Percentiles rank a stretch among this genome's conserved stretches.
Evolutionary conservation across 92 coral and sea anemone species (phyloP).

Genomic region (Nematostella vectensis): DNA sequence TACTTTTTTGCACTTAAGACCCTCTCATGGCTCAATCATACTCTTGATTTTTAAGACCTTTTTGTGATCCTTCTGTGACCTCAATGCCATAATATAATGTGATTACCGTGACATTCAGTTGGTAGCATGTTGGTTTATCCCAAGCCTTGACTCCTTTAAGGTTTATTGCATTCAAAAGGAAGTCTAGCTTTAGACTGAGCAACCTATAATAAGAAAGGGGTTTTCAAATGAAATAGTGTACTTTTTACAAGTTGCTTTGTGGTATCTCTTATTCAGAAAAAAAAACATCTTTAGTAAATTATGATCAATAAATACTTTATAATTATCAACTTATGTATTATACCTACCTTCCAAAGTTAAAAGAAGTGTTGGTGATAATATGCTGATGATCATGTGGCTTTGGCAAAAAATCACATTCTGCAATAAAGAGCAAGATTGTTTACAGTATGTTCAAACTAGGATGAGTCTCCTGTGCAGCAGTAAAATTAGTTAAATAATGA

Average conservation of each 20-base stretch:
- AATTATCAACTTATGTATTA: no score
- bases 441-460: no score
- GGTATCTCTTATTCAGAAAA: background rate
- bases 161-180: constrained; percentile 64
- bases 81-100: no score
- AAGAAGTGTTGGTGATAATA: constrained; percentile 27
- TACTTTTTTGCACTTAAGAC: no score
- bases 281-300: background rate
- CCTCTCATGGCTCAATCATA: no score
- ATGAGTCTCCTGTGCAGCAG: no score
- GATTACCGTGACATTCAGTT: constrained; percentile 54
- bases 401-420: constrained; percentile 18
- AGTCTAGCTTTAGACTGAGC: constrained; percentile 32
- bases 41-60: no score
- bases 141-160: constrained; percentile 64
- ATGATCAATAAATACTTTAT: no score
- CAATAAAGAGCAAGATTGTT: background rate
- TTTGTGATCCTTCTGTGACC: no score
- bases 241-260: background rate
- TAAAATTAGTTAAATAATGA: no score
- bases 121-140: constrained; percentile 75
- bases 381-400: constrained; percentile 12
- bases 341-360: constrained; percentile 34
- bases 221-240: background rate
- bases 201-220: constrained; percentile 37